Evolutionary conservation across 2,113 vertebrate genomes (phyloP).

Genomic region (Myotis davidii): DNA sequence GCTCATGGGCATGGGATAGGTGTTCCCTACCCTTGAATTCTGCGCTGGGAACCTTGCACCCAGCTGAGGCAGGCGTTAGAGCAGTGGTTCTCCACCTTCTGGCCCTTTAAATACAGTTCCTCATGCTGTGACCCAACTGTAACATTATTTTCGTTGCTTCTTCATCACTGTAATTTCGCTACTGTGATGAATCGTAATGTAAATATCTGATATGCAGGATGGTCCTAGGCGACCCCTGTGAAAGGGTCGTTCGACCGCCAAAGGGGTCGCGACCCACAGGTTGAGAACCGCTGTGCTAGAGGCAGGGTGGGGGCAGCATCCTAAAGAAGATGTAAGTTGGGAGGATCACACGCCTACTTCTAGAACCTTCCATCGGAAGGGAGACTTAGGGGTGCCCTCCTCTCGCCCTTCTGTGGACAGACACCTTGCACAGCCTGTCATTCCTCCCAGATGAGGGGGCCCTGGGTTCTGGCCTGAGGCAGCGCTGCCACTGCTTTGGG

Average conservation of each 20-base stretch:
- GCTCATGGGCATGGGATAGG: not conserved
- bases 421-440: not conserved
- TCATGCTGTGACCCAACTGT: no score
- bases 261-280: no score
- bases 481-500: not conserved
- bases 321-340: not conserved
- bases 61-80: not conserved
- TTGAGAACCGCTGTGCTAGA: not conserved
- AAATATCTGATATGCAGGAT: no score
- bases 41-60: not conserved
- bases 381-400: not conserved
- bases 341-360: not conserved
- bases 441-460: not conserved
- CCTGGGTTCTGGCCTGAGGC: not conserved
- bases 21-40: not conserved
- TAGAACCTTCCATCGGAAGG: not conserved
- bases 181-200: no score
- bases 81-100: no score
- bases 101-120: no score
- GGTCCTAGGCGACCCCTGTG: no score
- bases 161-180: no score
- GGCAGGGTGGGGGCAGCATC: not conserved
- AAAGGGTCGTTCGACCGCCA: no score
- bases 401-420: not conserved
- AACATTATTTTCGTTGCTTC: no score